phyloP scores from a whole-genome alignment of 2,113 vertebrate species.

The Kryptolebias marmoratus region DNA sequence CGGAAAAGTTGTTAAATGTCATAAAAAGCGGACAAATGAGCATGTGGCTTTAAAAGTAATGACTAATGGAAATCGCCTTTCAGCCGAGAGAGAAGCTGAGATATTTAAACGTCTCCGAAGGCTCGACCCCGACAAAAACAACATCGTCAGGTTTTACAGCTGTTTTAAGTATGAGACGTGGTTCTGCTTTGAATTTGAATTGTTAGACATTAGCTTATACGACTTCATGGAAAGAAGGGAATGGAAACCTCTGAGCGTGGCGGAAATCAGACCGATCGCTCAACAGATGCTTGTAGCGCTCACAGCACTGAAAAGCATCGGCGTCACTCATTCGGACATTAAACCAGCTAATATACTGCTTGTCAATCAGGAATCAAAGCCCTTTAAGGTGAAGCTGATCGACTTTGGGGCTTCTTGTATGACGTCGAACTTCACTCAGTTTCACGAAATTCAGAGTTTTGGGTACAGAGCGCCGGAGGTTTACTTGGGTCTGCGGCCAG shows the following conservation, averaged over 20 bases:
- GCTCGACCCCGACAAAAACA: not conserved
- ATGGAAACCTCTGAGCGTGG: not conserved
- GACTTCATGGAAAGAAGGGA: not conserved
- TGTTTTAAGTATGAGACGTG: not conserved
- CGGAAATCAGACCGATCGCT: not conserved
- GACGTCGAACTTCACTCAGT: too few relatives aligned
- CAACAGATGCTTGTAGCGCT: not conserved
- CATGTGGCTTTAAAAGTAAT: not conserved
- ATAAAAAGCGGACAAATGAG: not conserved
- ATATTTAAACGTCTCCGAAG: not conserved
- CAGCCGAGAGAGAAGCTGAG: not conserved
- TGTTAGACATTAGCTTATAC: not conserved
- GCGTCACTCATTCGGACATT: not conserved
- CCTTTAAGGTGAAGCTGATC: too few relatives aligned
- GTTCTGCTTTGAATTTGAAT: not conserved
- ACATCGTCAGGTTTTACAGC: not conserved
- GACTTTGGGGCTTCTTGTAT: too few relatives aligned
- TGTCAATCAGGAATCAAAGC: too few relatives aligned
- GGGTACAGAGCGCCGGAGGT: too few relatives aligned
- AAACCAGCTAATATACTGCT: too few relatives aligned
- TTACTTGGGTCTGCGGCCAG: too few relatives aligned
- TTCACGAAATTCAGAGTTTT: too few relatives aligned
- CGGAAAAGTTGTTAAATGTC: not conserved
- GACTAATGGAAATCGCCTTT: too few relatives aligned
- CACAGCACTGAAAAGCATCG: not conserved